Evolutionary conservation across 2,888 invertebrate genomes (phyloP).

Genomic region (Ryuthela nishihirai): DNA sequence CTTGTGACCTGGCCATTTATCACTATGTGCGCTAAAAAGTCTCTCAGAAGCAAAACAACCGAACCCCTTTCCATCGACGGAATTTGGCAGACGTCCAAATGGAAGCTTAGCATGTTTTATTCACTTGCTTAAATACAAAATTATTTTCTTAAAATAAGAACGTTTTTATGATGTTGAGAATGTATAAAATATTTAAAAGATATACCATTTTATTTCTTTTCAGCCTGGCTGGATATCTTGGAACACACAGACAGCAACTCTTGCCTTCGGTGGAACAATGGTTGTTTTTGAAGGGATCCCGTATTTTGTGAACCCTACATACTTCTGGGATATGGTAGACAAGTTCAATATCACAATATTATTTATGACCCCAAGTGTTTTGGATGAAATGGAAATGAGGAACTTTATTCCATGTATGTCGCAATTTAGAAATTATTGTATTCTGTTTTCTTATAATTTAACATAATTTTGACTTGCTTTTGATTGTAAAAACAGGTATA

Average conservation of each 20-base stretch:
- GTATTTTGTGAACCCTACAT: conserved; percentile 52
- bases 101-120: too few relatives aligned
- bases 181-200: too few relatives aligned
- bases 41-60: too few relatives aligned
- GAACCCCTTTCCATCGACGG: too few relatives aligned
- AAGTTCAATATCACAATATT: conserved; percentile 54
- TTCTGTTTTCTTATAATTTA: not conserved
- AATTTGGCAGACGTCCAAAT: too few relatives aligned
- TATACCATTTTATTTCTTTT: too few relatives aligned
- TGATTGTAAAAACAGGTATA: too few relatives aligned
- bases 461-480: not conserved
- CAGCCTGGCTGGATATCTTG: conserved; percentile 64
- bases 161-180: too few relatives aligned
- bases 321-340: conserved; percentile 44
- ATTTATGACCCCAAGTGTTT: conserved; percentile 58
- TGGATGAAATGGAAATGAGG: conserved; percentile 55
- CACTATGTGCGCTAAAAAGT: too few relatives aligned
- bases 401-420: conserved; percentile 46
- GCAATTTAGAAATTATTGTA: not conserved
- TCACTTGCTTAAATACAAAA: too few relatives aligned
- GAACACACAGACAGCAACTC: conserved; percentile 57
- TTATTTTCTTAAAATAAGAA: too few relatives aligned
- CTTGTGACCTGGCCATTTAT: too few relatives aligned
- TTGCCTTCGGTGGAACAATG: conserved; percentile 53
- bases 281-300: conserved; percentile 59